Evolutionary conservation across 2,888 invertebrate genomes (phyloP).

Genomic region (Drosophila flavopinicola): DNA sequence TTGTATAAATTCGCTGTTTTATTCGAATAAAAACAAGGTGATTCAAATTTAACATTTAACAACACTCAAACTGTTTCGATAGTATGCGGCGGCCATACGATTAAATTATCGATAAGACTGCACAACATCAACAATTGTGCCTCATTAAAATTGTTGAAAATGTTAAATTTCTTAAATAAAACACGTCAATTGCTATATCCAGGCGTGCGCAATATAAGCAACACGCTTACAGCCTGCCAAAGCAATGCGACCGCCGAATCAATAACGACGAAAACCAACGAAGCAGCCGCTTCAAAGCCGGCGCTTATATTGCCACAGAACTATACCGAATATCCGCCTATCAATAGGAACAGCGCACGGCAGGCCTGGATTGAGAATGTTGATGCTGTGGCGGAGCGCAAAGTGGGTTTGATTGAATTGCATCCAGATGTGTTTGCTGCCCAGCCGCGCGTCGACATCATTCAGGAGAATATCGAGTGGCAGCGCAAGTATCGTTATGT

Average conservation of each 20-base stretch:
- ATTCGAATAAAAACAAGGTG: slow-evolving; percentile 18
- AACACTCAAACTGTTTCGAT: not conserved
- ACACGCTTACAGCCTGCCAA: slow-evolving; percentile 26
- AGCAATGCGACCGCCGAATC: slow-evolving; percentile 25
- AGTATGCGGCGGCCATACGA: slow-evolving; percentile 9
- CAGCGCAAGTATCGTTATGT: slow-evolving; percentile 92
- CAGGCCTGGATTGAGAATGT: slow-evolving; percentile 95
- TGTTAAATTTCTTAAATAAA: slow-evolving; percentile 79
- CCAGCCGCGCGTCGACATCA: slow-evolving; percentile 93
- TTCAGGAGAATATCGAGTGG: slow-evolving; percentile 94
- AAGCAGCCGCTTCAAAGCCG: slow-evolving; percentile 15
- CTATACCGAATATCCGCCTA: slow-evolving; percentile 59
- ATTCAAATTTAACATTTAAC: not conserved
- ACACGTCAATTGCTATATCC: slow-evolving; percentile 62
- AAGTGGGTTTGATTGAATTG: slow-evolving; percentile 93
- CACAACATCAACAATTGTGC: slow-evolving; percentile 24
- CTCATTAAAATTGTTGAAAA: slow-evolving; percentile 45
- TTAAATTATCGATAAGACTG: slow-evolving; percentile 25
- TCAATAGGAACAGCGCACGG: slow-evolving; percentile 83
- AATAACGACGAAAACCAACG: not conserved
- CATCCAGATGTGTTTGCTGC: slow-evolving; percentile 95
- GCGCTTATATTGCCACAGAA: slow-evolving; percentile 74
- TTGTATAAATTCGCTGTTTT: not conserved
- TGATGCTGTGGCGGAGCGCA: slow-evolving; percentile 90
- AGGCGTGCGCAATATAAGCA: slow-evolving; percentile 53